Evolutionary conservation across 23 tunicate genomes (phyloP), one percentile per base, ranked within the genome.

Genomic region (Halocynthia aurantium): DNA sequence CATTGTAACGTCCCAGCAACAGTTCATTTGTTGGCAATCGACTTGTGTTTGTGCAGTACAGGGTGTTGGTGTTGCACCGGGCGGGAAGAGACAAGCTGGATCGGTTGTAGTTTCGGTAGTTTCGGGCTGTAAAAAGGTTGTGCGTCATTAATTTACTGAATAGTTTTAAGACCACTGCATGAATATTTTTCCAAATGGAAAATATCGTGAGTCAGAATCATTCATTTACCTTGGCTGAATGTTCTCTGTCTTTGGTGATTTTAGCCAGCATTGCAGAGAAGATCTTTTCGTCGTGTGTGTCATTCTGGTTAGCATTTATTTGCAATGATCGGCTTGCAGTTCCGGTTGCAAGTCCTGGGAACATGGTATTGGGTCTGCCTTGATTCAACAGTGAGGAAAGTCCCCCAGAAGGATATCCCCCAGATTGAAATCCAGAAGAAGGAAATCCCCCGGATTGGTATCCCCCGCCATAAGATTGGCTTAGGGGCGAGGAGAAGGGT

Each of bases 1-100:
- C 70, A 8, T 0, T 6, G n/a, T 40, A 65, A 31, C 44, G 19
- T 6, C 70, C 70, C 70, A 65, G 6, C 70, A 65, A 65, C 70
- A 65, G 10, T 65, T 65, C 19, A 49, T 49, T 65, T 40, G 22
- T 11, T 9, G 10, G 70, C 70, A 65, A 20, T 65, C 70, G 0
- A 5, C 70, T 65, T 65, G 49, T 65, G 70, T 65, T 0, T 9
- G 49, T 65, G 70, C 70, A 20, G 19, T 65, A 65, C 70, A 65
- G 31, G 31, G 10, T 65, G 22, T 9, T 65, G 22, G 22, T 65
- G 22, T 49, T 65, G 70, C 70, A 6, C 70, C 70, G 9, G 70
- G 70, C 0, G 70, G 70, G 19, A 65, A 65, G 31, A 9, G 22
- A 49, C 70, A 65, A 9, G 22, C 70, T 31, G 44, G 44, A 31